Conservation (phyloP, 2,797 vertebrate species). For the Aplochiton taeniatus region DNA sequence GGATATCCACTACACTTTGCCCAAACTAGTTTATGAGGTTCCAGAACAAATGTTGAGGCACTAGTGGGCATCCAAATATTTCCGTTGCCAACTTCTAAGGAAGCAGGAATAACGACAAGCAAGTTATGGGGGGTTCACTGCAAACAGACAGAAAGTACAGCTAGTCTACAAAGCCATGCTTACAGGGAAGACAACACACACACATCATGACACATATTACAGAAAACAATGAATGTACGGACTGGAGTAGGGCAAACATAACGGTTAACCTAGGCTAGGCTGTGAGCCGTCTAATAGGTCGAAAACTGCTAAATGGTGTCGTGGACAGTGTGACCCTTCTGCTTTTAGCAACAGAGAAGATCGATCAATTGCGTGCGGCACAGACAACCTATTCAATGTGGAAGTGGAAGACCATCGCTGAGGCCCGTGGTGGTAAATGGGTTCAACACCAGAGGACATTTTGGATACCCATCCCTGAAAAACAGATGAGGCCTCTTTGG, state of each 20-base stretch:
- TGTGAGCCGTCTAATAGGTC: too few relatives aligned
- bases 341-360: too few relatives aligned
- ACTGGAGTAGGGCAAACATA: slow-evolving; percentile 15
- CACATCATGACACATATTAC: slow-evolving; percentile 6
- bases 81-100: slow-evolving; percentile 83
- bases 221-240: slow-evolving; percentile 10
- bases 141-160: slow-evolving; percentile 45
- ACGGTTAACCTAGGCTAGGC: too few relatives aligned
- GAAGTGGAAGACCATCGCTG: too few relatives aligned
- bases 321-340: too few relatives aligned
- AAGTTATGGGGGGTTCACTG: slow-evolving; percentile 67
- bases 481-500: too few relatives aligned
- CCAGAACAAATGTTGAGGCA: slow-evolving; percentile 84
- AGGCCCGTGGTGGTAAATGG: too few relatives aligned
- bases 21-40: slow-evolving; percentile 94
- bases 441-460: too few relatives aligned
- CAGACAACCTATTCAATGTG: too few relatives aligned
- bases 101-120: slow-evolving; percentile 73
- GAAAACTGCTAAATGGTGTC: too few relatives aligned
- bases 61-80: slow-evolving; percentile 89
- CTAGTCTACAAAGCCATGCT: slow-evolving; percentile 32
- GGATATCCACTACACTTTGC: slow-evolving; percentile 95
- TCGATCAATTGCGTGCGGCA: too few relatives aligned
- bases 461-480: too few relatives aligned
- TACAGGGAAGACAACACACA: slow-evolving; percentile 11